Percentiles rank a stretch among this genome's conserved stretches.
phyloP scores from a whole-genome alignment of 37 sponge, comb jelly and placozoan genomes.

The Cladorhizidae sp. region DNA sequence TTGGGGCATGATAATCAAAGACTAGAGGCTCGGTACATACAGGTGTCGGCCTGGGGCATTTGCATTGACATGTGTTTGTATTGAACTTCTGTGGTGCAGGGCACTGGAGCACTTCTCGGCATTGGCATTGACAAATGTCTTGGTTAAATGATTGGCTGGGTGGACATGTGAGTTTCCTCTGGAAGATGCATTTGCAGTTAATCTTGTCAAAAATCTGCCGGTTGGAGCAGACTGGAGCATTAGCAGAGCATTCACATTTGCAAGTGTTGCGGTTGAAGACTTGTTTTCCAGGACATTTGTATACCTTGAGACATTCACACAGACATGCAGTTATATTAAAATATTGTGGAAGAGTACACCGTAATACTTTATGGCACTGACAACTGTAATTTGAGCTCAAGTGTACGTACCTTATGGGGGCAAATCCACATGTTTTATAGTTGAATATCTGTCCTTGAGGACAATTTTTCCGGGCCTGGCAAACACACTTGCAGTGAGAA shows the following conservation, averaged over 20 bases:
- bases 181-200: conserved; percentile 38
- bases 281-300: conserved; percentile 11
- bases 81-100: too few relatives aligned
- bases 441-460: conserved; percentile 22
- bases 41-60: too few relatives aligned
- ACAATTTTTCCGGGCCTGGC: background rate
- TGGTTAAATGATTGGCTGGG: background rate
- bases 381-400: too few relatives aligned
- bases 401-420: too few relatives aligned
- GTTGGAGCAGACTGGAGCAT: conserved; percentile 18
- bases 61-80: too few relatives aligned
- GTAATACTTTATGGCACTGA: conserved; percentile 10
- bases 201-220: conserved; percentile 17
- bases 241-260: conserved; percentile 27
- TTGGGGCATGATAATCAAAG: too few relatives aligned
- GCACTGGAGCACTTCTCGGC: too few relatives aligned
- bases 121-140: background rate
- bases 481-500: conserved; percentile 14
- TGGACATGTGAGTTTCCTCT: background rate
- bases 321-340: conserved; percentile 11
- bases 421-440: conserved; percentile 11
- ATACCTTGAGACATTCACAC: conserved; percentile 28
- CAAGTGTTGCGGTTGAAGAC: conserved; percentile 26
- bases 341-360: background rate
- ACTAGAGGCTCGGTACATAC: background rate